Percentiles rank a stretch among this genome's conserved stretches.
Conservation (phyloP, 92 coral and sea anemone genomes). For the Umimayanthus chanpuru region DNA sequence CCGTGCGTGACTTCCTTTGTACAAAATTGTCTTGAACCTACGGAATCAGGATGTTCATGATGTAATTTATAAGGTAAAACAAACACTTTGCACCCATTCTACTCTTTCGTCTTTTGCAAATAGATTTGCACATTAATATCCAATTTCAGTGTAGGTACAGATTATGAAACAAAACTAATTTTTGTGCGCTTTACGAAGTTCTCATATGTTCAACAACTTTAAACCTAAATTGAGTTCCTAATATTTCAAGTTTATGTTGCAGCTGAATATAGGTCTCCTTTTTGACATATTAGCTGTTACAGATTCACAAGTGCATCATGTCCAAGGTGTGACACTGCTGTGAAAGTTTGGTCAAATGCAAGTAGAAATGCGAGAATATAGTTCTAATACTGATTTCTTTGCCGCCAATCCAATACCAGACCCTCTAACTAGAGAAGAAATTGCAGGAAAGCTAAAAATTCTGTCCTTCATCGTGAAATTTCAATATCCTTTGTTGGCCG, state of each 20-base stretch:
- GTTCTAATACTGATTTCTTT: background rate
- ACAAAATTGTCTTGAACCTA: too few species aligned
- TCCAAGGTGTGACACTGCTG: background rate
- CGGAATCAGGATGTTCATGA: background rate
- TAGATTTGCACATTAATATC: background rate
- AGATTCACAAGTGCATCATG: background rate
- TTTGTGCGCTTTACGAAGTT: background rate
- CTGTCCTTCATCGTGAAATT: background rate
- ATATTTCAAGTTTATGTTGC: background rate
- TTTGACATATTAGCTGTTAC: background rate
- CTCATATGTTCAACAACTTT: background rate
- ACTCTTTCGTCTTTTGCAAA: background rate
- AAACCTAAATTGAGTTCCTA: too few species aligned
- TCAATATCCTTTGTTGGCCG: background rate
- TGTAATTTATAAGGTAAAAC: background rate
- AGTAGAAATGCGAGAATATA: background rate
- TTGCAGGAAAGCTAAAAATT: background rate
- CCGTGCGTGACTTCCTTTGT: background rate
- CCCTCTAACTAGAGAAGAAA: background rate
- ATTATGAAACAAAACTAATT: background rate
- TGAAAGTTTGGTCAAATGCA: background rate
- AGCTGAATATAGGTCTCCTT: background rate
- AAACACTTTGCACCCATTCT: background rate
- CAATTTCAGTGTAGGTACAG: background rate
- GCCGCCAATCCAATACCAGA: slow-evolving; percentile 22